Percentiles rank a stretch among this genome's conserved stretches.
Evolutionary conservation across 2,797 vertebrate genomes (phyloP).

Genomic region (Cichlasoma orientale): DNA sequence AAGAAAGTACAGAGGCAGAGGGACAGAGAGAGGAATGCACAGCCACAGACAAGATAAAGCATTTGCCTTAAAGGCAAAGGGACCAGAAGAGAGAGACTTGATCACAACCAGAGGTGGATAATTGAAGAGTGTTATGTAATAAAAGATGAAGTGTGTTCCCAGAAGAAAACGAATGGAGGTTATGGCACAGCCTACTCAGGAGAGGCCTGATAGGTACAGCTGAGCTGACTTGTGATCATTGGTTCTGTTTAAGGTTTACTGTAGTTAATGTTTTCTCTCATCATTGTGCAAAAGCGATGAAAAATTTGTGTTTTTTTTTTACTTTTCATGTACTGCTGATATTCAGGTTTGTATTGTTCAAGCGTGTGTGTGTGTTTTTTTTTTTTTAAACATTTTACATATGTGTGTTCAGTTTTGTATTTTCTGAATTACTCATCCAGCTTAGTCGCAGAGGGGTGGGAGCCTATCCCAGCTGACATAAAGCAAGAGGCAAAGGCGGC

Average conservation of each 20-base stretch:
- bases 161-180: conserved; percentile 16
- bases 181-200: conserved; percentile 1
- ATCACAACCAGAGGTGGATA: conserved; percentile 61
- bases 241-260: neutral
- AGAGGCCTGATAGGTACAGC: neutral
- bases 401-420: neutral
- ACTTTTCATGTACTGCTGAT: neutral
- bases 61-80: conserved; percentile 50
- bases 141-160: conserved; percentile 39
- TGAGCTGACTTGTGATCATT: neutral
- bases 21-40: conserved; percentile 37
- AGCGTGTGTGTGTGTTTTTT: neutral
- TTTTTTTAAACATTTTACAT: neutral
- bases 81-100: conserved; percentile 28
- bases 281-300: neutral
- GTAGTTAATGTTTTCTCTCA: neutral
- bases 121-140: conserved; percentile 50
- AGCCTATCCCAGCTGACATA: neutral
- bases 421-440: neutral
- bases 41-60: conserved; percentile 34
- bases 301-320: neutral
- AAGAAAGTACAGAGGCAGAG: conserved; percentile 33
- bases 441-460: neutral
- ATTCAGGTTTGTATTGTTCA: neutral
- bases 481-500: neutral